Base-by-base conservation (phyloP, 23 tunicate species). In the Phallusia fumigata region DNA sequence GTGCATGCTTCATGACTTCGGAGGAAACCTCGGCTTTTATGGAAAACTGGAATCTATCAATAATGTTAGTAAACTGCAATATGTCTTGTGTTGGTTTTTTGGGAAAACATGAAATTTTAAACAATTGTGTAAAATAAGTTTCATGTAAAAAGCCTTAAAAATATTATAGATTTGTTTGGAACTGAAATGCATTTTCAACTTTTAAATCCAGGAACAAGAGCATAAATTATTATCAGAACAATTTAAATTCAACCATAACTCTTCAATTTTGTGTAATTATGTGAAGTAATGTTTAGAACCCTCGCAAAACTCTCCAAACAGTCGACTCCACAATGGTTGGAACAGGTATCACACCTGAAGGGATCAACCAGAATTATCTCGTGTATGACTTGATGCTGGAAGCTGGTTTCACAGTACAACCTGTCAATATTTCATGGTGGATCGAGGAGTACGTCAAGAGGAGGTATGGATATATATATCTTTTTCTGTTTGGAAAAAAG, bases 1-100 rank as follows among this genome's bases (percentile, higher is more conserved):
- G 99, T 95, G 99, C 86, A 95, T 95, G 99, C 82, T 95, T 52
- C 89, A 90, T 76, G 77, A 95, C 72, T 95, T 95, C 78, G 99
- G 99, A 0, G 99, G 99, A n/a, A 90, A 95, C 49, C 30, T 83
- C 58, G 99, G 99, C 13, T 95, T 90, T 47, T 95, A 95, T 86
- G 99, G 99, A 52, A 86, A 86, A 64, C 52, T 90, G 30, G 86
- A 86, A 11, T 33, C 82, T n/a, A 65, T 95, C 0, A 93, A 93
- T 75, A 77, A 84, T 40, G 98, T 93, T 49, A 64, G 77, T 64
- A 18, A 64, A n/a, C n/a, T n/a, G n/a, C n/a, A n/a, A n/a, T n/a
- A n/a, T n/a, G n/a, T n/a, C n/a, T n/a, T n/a, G n/a, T n/a, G n/a
- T n/a, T n/a, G n/a, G n/a, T n/a, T n/a, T n/a, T n/a, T n/a, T n/a